Percentiles rank a stretch among this genome's conserved stretches.
phyloP scores from a whole-genome alignment of 2,113 vertebrate species.

The Bufo gargarizans region DNA sequence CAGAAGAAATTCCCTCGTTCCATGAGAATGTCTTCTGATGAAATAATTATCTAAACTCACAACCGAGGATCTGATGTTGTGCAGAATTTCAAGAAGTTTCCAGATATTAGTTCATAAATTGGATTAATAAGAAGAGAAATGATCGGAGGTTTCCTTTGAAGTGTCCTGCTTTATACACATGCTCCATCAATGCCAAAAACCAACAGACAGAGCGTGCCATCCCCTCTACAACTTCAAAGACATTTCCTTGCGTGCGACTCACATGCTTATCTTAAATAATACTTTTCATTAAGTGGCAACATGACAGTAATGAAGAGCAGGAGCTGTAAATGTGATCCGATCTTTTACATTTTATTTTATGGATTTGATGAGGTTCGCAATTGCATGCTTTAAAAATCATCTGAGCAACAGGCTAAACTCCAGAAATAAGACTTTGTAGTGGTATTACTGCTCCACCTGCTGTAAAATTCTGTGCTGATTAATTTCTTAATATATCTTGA shows the following conservation, averaged over 20 bases:
- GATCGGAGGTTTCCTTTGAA: slow-evolving; percentile 27
- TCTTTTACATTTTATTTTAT: not conserved
- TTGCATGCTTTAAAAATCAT: not conserved
- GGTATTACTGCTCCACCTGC: not conserved
- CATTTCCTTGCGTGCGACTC: not conserved
- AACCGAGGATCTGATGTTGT: not conserved
- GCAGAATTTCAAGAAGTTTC: not conserved
- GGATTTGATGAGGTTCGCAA: not conserved
- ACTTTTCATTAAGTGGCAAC: slow-evolving; percentile 18
- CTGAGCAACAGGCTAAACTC: not conserved
- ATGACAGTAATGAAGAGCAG: slow-evolving; percentile 34
- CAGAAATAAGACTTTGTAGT: not conserved
- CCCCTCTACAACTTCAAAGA: slow-evolving; percentile 24
- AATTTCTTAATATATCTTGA: not conserved
- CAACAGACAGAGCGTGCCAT: not conserved
- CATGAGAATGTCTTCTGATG: not conserved
- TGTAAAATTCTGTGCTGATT: not conserved
- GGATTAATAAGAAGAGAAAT: slow-evolving; percentile 2
- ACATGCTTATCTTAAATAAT: slow-evolving; percentile 9
- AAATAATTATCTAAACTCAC: not conserved
- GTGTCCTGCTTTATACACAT: not conserved
- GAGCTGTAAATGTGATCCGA: not conserved
- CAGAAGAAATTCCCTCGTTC: not conserved
- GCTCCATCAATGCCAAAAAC: not conserved
- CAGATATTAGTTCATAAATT: not conserved